Evolutionary conservation across 2,113 vertebrate species (phyloP).

Genomic region (Struthidea cinerea): DNA sequence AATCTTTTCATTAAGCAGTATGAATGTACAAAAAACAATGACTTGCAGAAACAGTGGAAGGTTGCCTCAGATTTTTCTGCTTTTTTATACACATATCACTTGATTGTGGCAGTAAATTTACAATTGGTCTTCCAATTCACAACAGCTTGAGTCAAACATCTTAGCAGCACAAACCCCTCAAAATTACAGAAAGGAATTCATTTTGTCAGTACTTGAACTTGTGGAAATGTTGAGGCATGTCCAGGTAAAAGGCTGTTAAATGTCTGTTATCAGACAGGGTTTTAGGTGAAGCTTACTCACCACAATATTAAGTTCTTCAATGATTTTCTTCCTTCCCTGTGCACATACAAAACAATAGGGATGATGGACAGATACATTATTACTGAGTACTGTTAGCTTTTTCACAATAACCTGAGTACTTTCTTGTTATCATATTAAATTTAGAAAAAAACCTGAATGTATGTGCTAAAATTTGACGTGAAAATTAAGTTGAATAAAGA

Average conservation of each 20-base stretch:
- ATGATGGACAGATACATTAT: conserved; percentile 11
- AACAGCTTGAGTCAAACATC: not conserved
- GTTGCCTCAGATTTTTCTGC: not conserved
- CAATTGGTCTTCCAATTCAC: not conserved
- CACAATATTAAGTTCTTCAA: not conserved
- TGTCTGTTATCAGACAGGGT: not conserved
- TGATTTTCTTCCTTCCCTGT: not conserved
- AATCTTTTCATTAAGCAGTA: not conserved
- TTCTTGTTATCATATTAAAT: not conserved
- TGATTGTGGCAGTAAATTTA: not conserved
- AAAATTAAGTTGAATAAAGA: not conserved
- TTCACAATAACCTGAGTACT: not conserved
- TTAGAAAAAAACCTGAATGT: not conserved
- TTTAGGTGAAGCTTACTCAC: not conserved
- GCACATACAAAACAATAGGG: not conserved
- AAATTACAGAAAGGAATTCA: not conserved
- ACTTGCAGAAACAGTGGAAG: not conserved
- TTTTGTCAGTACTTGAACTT: not conserved
- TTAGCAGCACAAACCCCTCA: not conserved
- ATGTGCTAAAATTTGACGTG: not conserved
- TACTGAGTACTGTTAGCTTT: not conserved
- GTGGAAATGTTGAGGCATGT: not conserved
- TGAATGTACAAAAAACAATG: not conserved
- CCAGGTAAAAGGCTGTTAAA: not conserved
- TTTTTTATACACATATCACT: not conserved